Evolutionary conservation across 2,797 vertebrate genomes (phyloP).

Genomic region (Manis javanica): DNA sequence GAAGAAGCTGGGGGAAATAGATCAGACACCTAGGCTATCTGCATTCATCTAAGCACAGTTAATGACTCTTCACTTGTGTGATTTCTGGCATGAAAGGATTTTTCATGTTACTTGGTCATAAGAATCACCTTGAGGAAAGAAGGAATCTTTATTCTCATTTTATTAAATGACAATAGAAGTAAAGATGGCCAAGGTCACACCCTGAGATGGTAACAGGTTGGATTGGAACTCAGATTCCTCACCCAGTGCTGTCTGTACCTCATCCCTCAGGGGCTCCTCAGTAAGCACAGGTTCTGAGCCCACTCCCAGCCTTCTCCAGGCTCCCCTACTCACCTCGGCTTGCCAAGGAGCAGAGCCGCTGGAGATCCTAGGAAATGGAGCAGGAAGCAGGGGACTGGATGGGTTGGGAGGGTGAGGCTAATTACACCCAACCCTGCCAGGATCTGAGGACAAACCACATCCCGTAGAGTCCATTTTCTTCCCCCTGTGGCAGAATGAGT

Average conservation of each 20-base stretch:
- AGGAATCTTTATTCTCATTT: not conserved
- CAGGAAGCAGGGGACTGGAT: not conserved
- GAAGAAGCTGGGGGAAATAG: not conserved
- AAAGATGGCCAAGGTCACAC: not conserved
- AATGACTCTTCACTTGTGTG: not conserved
- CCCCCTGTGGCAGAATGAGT: not conserved
- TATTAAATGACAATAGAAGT: not conserved
- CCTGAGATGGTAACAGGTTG: not conserved
- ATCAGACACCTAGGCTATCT: not conserved
- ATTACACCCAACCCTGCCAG: not conserved
- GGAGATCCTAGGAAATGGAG: not conserved
- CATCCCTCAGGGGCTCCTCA: not conserved
- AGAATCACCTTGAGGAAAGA: not conserved
- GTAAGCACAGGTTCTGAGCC: not conserved
- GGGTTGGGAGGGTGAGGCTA: not conserved
- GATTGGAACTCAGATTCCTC: not conserved
- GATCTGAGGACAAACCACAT: not conserved
- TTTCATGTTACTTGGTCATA: not conserved
- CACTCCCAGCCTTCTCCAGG: not conserved
- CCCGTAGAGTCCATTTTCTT: not conserved
- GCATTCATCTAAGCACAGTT: not conserved
- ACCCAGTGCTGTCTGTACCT: not conserved
- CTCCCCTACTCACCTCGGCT: not conserved
- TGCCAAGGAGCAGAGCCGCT: not conserved
- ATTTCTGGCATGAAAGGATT: not conserved